Conservation (phyloP, 2,797 vertebrate genomes). For the Hemibagrus guttatus region DNA sequence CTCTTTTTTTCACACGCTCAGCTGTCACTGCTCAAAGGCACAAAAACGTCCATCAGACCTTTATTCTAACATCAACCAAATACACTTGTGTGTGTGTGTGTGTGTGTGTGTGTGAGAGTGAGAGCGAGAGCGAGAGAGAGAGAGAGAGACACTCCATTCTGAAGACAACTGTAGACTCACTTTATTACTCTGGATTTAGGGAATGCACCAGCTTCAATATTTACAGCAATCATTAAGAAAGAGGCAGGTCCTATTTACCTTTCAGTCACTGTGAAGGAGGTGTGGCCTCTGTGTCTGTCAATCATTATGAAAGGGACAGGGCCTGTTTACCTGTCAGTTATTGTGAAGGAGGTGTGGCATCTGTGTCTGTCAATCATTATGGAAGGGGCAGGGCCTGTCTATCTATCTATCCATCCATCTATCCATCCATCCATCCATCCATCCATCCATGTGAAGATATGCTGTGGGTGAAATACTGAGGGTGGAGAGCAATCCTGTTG, state of each 20-base stretch:
- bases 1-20: slow-evolving; percentile 1
- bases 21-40: slow-evolving; percentile 16
- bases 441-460: background rate
- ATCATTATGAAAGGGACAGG: background rate
- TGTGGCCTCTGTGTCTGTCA: background rate
- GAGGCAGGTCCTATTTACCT: too few species aligned
- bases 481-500: background rate
- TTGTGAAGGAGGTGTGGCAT: too few species aligned
- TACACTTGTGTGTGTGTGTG: background rate
- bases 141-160: background rate
- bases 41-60: slow-evolving; percentile 8
- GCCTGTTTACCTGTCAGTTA: too few species aligned
- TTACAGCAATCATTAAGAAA: background rate
- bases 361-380: too few species aligned
- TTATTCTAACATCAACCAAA: background rate
- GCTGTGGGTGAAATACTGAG: background rate
- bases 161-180: background rate
- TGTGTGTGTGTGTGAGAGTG: too few species aligned
- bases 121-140: too few species aligned
- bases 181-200: background rate
- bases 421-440: background rate
- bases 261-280: background rate
- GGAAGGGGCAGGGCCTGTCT: background rate
- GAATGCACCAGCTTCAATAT: background rate
- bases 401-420: background rate